Evolutionary conservation across 2,888 invertebrate species (phyloP), one percentile per base, ranked within the genome.

Genomic region (Drosophila phalerata): DNA sequence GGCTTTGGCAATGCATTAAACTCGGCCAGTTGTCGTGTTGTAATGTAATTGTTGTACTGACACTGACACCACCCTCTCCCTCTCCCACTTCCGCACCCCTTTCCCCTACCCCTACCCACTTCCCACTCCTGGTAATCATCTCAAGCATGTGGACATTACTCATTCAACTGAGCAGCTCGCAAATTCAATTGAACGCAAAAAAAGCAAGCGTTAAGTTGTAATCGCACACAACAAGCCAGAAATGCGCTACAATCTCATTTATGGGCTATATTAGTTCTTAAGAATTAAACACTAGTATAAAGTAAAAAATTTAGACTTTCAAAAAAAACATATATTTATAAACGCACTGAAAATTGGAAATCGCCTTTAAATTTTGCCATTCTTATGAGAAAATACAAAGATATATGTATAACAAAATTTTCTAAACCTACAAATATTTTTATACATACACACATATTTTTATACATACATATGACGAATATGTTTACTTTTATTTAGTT

Each of bases 171-270:
- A 73, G 55, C 72, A 70, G 79, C 61, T 56, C 45, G 72, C 82
- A 56, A 76, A 79, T 77, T 79, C 67, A 84, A 82, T 78, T 81
- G 76, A 73, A 67, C 38, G 64, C 69, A 45, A 78, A 74, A 71
- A 47, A 69, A 37, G 45, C 55, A 45, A 52, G 51, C 13, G 49
- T 57, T 47, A 58, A 47, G 58, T 47, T 53, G 65, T 69, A 57
- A 74, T 61, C 52, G 71, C 40, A 42, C 49, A 53, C 55, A 45
- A 37, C 43, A 32, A 47, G 48, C 63, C 5, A 15, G n/a, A 13
- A 56, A 0, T 78, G 55, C 81, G 53, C 87, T 75, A 52, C 42
- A 45, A n/a, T 22, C 10, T 1, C 11, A 4, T 2, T 0, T 0
- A 2, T 17, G 3, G 34, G 53, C 73, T 52, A 56, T 76, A 58